Base-by-base conservation (phyloP, 1,140 invertebrate species). In the Sarcophaga bullata region DNA sequence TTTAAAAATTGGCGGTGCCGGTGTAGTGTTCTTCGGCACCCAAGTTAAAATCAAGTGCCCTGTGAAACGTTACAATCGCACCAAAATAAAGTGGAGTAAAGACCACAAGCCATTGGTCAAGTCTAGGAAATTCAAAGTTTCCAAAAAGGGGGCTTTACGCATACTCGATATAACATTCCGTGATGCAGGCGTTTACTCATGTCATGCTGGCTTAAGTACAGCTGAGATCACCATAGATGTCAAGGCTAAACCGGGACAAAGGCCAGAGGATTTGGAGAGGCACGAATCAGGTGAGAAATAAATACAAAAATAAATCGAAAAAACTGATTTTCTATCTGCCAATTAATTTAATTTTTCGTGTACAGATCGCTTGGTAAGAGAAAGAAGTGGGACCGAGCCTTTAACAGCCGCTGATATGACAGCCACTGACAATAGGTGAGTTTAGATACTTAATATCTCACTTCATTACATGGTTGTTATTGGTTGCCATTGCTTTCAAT, bases 21-120 rank as follows among this genome's bases (percentile, higher is more conserved):
- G 96, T 0, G 94, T 94, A 0, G 94, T 98, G 50, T 97, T 95
- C 90, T 93, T 94, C 84, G 96, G 96, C 58, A 96, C 96, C 0
- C 95, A 95, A 86, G 92, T 98, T 73, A 97, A 97, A 90, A 96
- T 98, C 83, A 95, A 96, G 87, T 98, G 97, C 87, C 96, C 96
- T 0, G 96, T 97, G 8, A 96, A 96, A 86, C 93, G 93, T 54
- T 94, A 93, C 86, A 95, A 93, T 93, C 94, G 92, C 88, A 96
- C 92, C 87, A 95, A 94, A 89, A 96, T 97, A 82, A 92, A 94
- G 85, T 97, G 96, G 96, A 93, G 93, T 58, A 97, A 97, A 88
- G 95, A 96, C 86, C 93, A 95, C 76, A 93, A 93, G 84, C 93
- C 93, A 68, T 91, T 96, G 80, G 92, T 92, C 9, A 95, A 94